phyloP scores from a whole-genome alignment of 2,113 vertebrate species.

The Toxotes jaculatrix region DNA sequence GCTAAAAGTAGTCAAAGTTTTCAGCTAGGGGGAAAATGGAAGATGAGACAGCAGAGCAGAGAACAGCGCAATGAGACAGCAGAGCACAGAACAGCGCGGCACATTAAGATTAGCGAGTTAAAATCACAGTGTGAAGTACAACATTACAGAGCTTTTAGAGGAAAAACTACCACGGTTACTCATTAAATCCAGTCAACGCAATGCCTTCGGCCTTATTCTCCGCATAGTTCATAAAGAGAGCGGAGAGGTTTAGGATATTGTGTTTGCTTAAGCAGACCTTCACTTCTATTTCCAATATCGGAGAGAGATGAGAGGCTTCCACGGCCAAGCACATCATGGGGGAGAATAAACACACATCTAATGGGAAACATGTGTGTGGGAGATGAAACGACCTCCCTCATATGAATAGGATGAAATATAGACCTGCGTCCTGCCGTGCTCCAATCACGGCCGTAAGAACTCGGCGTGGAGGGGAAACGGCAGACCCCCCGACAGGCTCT shows the following conservation, averaged over 20 bases:
- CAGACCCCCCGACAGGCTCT: constrained; percentile 68
- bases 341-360: constrained; percentile 83
- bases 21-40: constrained; percentile 34
- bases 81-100: constrained; percentile 30
- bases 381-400: constrained; percentile 81
- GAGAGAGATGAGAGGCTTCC: constrained; percentile 82
- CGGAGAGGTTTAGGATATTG: constrained; percentile 65
- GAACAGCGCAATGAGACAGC: constrained; percentile 52
- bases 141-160: constrained; percentile 42
- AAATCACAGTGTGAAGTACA: constrained; percentile 62
- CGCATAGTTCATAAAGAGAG: constrained; percentile 62
- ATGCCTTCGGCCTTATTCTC: constrained; percentile 26
- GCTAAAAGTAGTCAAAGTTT: constrained; percentile 74
- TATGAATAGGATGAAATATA: constrained; percentile 80
- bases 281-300: constrained; percentile 75
- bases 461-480: constrained; percentile 64
- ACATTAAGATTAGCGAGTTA: constrained; percentile 48
- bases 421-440: constrained; percentile 71
- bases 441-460: constrained; percentile 74
- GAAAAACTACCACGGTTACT: constrained; percentile 35
- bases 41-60: constrained; percentile 53
- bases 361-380: constrained; percentile 81
- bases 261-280: constrained; percentile 80
- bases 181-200: constrained; percentile 57
- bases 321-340: constrained; percentile 77